phyloP scores from a whole-genome alignment of 2,888 invertebrate genomes.

The Tuta absoluta region DNA sequence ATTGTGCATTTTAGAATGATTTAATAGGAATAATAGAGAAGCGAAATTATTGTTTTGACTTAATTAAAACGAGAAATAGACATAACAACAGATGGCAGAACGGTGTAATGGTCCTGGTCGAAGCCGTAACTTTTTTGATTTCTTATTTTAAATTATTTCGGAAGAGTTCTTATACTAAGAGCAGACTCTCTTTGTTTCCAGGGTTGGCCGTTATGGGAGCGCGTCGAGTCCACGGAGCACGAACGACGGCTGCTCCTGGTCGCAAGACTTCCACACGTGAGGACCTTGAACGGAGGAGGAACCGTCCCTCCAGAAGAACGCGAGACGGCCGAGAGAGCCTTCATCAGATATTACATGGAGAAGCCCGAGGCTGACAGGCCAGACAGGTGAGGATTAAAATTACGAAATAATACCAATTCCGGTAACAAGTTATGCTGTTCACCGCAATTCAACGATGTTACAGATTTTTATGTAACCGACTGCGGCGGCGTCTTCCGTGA shows the following conservation, averaged over 20 bases:
- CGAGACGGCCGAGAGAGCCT: slow-evolving; percentile 95
- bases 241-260: slow-evolving; percentile 93
- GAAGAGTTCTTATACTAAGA: not conserved
- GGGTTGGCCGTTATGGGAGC: slow-evolving; percentile 88
- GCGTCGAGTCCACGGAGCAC: slow-evolving; percentile 92
- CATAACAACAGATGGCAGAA: too few species aligned
- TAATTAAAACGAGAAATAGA: too few species aligned
- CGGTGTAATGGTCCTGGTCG: too few species aligned
- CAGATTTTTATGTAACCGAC: not conserved
- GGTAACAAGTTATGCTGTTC: not conserved
- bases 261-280: slow-evolving; percentile 92
- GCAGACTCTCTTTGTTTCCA: slow-evolving; percentile 46
- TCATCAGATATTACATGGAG: slow-evolving; percentile 95
- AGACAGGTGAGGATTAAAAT: slow-evolving; percentile 80
- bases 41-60: too few species aligned
- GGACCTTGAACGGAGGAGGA: slow-evolving; percentile 94
- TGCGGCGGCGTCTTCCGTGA: not conserved
- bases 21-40: too few species aligned
- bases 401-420: not conserved
- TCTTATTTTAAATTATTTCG: not conserved
- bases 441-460: not conserved
- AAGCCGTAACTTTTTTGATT: not conserved
- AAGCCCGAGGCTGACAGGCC: slow-evolving; percentile 91
- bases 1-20: too few species aligned
- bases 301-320: slow-evolving; percentile 91